Percentiles rank a stretch among this genome's conserved stretches.
These are phyloP conservation scores for Cossypha niveicapilla DNA, from an alignment of 2,797 vertebrate species.

Conservation along the genomic window DNA sequence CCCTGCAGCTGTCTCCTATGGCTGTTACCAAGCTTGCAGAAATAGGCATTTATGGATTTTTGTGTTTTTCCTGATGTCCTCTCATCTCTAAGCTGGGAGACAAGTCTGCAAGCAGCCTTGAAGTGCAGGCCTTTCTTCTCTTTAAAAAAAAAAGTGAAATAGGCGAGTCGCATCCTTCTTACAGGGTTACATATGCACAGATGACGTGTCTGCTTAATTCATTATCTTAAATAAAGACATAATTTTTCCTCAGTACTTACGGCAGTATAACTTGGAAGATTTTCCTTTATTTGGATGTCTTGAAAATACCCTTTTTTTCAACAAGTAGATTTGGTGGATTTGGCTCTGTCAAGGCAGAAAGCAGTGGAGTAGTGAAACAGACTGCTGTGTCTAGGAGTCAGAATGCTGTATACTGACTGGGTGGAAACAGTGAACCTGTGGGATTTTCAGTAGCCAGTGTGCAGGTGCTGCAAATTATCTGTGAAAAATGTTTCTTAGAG, in stretches of 20 bases:
- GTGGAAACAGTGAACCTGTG: background rate
- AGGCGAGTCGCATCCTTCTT: rapidly evolving
- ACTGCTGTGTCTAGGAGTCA: background rate
- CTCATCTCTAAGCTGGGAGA: background rate
- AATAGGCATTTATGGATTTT: rapidly evolving
- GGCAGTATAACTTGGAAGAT: background rate
- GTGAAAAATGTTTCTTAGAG: background rate
- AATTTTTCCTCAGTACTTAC: background rate
- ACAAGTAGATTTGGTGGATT: background rate
- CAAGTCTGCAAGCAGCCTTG: background rate
- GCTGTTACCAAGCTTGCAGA: background rate
- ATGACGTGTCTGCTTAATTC: background rate
- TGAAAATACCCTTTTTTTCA: background rate
- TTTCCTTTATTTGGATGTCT: background rate
- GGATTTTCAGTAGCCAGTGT: background rate
- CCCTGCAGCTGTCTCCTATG: background rate
- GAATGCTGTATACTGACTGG: rapidly evolving
- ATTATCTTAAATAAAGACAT: background rate
- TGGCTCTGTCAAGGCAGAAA: background rate
- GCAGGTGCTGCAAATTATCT: background rate
- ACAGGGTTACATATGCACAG: background rate
- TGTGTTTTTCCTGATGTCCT: background rate
- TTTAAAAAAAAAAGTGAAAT: background rate
- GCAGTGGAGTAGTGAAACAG: background rate
- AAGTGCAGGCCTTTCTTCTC: background rate